Conservation (phyloP, 2,888 invertebrate genomes). For the Ischnus inquisitorius region DNA sequence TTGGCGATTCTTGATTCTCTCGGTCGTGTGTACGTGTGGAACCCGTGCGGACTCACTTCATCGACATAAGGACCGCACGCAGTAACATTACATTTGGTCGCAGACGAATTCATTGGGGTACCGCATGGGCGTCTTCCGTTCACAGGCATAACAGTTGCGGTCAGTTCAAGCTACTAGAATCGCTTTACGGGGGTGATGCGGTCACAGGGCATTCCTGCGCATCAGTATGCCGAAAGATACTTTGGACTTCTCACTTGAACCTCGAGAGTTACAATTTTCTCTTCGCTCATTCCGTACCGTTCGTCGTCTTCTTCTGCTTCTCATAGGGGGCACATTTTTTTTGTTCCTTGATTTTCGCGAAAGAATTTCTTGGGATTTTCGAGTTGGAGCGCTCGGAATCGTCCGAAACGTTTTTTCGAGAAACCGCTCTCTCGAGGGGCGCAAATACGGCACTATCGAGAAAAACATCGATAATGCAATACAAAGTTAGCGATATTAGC, state of each 20-base stretch:
- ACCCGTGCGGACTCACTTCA: slow-evolving; percentile 63
- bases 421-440: too few relatives aligned
- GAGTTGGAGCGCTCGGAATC: too few relatives aligned
- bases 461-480: background rate
- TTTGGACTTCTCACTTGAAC: background rate
- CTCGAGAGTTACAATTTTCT: background rate
- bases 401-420: too few relatives aligned
- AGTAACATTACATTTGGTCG: slow-evolving; percentile 82
- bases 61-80: slow-evolving; percentile 81
- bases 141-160: slow-evolving; percentile 83
- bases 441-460: background rate
- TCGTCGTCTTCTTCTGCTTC: background rate
- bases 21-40: slow-evolving; percentile 31
- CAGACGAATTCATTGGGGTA: slow-evolving; percentile 83
- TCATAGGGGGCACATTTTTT: background rate
- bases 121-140: slow-evolving; percentile 82
- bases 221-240: background rate
- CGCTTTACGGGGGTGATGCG: slow-evolving; percentile 25
- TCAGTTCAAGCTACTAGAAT: slow-evolving; percentile 71
- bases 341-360: too few relatives aligned
- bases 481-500: background rate
- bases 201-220: slow-evolving; percentile 41
- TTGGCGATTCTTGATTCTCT: slow-evolving; percentile 31
- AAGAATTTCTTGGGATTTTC: too few relatives aligned
- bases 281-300: background rate